Evolutionary conservation across 2,113 vertebrate genomes (phyloP).

Genomic region (Opisthocomus hoazin): DNA sequence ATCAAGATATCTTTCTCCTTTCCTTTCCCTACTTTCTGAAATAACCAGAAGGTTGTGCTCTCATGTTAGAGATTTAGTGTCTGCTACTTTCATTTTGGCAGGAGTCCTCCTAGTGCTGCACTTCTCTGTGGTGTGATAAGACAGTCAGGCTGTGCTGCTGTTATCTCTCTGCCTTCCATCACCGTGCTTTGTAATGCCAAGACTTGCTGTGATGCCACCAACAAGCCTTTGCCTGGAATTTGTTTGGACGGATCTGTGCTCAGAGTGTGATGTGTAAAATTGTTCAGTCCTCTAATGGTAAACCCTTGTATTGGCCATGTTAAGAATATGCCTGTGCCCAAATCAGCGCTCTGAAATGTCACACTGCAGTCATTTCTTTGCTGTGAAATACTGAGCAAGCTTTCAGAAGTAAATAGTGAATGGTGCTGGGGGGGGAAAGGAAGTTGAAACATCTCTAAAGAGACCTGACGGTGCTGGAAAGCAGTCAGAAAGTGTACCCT

Average conservation of each 20-base stretch:
- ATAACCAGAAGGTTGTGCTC: background rate
- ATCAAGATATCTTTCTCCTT: background rate
- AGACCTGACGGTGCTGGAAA: background rate
- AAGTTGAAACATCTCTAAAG: background rate
- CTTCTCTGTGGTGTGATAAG: background rate
- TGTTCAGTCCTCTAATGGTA: background rate
- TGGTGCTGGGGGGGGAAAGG: background rate
- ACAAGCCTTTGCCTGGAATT: background rate
- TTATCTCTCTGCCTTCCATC: background rate
- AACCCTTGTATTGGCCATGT: background rate
- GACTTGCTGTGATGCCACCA: background rate
- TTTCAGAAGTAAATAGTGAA: background rate
- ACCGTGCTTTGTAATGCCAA: background rate
- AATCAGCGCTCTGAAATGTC: background rate
- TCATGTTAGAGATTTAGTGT: background rate
- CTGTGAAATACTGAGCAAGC: background rate
- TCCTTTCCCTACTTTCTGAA: background rate
- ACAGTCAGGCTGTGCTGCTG: background rate
- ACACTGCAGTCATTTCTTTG: fast-evolving
- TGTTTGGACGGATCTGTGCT: background rate
- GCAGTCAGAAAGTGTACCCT: background rate
- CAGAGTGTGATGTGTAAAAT: background rate
- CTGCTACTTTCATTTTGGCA: background rate
- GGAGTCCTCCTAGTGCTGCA: background rate
- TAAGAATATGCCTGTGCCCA: background rate